Percentiles rank a stretch among this genome's conserved stretches.
Conservation (phyloP, 64 coral and sea anemone genomes). For the Anthopleura sola region DNA sequence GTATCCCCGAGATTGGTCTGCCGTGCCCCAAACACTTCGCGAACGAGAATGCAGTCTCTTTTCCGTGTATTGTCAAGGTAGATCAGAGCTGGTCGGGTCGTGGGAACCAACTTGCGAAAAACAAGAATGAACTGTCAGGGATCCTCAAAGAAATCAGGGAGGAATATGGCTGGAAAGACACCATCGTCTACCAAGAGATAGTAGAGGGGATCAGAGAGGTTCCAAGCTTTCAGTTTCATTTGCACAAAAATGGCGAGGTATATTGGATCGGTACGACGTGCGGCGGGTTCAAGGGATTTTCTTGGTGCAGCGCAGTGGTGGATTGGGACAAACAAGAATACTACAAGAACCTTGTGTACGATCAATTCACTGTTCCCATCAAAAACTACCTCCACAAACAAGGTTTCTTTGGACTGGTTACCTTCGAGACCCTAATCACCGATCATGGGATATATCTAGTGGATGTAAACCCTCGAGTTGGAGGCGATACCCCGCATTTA, state of each 20-base stretch:
- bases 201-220: slow-evolving; percentile 22
- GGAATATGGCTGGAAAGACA: slow-evolving; percentile 14
- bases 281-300: neutral
- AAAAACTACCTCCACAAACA: slow-evolving; percentile 20
- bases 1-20: neutral
- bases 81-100: neutral
- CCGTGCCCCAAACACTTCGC: neutral
- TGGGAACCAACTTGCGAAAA: slow-evolving; percentile 3
- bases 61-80: slow-evolving; percentile 16
- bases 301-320: neutral
- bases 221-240: slow-evolving; percentile 31
- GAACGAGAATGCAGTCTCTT: neutral
- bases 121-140: neutral
- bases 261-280: slow-evolving; percentile 6
- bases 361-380: slow-evolving; percentile 7
- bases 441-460: slow-evolving; percentile 13
- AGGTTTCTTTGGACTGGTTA: slow-evolving; percentile 33
- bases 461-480: slow-evolving; percentile 26
- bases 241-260: slow-evolving; percentile 23
- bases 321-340: slow-evolving; percentile 40
- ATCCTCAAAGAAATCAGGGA: slow-evolving; percentile 26
- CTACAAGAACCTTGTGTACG: slow-evolving; percentile 20
- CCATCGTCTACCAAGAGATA: neutral
- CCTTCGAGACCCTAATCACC: neutral
- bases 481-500: slow-evolving; percentile 17